Evolutionary conservation across 2,888 invertebrate species (phyloP).

Genomic region (Himalopsyche tibetana): DNA sequence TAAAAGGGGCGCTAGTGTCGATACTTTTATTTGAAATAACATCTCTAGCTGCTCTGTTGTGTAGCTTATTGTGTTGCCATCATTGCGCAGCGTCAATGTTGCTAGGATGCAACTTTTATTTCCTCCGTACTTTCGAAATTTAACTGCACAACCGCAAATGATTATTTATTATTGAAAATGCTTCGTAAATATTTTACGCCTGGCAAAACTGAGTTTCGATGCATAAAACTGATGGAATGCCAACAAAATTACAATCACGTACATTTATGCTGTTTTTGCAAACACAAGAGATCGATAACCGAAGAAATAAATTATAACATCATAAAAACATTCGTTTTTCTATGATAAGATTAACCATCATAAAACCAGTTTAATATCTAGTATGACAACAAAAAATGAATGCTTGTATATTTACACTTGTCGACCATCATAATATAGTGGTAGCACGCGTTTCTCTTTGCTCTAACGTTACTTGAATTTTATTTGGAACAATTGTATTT

Average conservation of each 20-base stretch:
- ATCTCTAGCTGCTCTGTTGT: slow-evolving; percentile 56
- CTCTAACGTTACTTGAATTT: too few species aligned
- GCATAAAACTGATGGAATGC: slow-evolving; percentile 60
- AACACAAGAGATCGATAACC: slow-evolving; percentile 43
- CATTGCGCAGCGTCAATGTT: slow-evolving; percentile 56
- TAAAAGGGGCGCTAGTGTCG: background rate
- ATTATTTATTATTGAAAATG: slow-evolving; percentile 70
- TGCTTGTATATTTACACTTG: too few species aligned
- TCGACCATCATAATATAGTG: too few species aligned
- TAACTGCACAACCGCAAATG: slow-evolving; percentile 73
- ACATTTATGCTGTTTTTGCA: slow-evolving; percentile 38
- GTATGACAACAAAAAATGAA: too few species aligned
- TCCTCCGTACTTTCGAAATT: slow-evolving; percentile 74
- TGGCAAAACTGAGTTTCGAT: slow-evolving; percentile 58
- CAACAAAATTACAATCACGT: slow-evolving; percentile 46
- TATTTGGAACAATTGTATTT: too few species aligned
- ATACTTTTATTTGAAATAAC: background rate
- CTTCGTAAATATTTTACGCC: slow-evolving; percentile 62
- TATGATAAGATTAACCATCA: background rate
- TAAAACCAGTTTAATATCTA: too few species aligned
- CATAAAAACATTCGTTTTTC: background rate
- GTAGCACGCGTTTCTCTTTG: too few species aligned
- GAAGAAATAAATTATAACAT: slow-evolving; percentile 28
- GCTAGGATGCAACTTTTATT: slow-evolving; percentile 63
- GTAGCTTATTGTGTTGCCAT: slow-evolving; percentile 63